Conservation (phyloP, 2,797 vertebrate genomes). For the Xenentodon cancila region DNA sequence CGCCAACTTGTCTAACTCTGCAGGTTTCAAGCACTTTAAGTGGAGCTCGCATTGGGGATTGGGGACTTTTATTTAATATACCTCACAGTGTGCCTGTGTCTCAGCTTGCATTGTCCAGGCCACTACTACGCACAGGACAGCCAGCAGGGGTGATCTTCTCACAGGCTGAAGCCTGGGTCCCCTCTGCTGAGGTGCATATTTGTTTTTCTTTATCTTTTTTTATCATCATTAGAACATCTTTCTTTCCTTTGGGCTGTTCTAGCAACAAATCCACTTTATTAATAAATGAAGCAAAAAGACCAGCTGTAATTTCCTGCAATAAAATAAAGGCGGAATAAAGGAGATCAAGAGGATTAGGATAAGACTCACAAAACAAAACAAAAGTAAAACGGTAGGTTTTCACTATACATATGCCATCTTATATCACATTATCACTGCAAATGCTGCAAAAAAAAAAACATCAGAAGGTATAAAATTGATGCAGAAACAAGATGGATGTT, state of each 20-base stretch:
- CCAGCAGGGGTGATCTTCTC: constrained; percentile 3
- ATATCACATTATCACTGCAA: too few species aligned
- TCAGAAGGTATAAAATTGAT: constrained; percentile 45
- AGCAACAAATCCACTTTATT: neutral
- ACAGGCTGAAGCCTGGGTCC: neutral
- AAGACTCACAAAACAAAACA: too few species aligned
- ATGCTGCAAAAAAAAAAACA: too few species aligned
- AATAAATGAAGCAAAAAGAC: constrained; percentile 3
- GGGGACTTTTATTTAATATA: neutral
- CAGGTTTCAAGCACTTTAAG: neutral
- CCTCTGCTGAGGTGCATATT: neutral
- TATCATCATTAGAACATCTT: neutral
- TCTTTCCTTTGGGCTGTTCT: neutral
- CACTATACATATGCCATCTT: too few species aligned
- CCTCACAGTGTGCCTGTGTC: neutral
- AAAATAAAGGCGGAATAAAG: neutral
- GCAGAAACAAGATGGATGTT: constrained; percentile 58
- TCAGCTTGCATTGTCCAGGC: neutral
- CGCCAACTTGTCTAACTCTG: neutral
- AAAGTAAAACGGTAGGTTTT: too few species aligned
- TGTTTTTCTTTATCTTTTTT: neutral
- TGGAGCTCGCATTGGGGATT: neutral
- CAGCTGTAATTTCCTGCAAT: neutral
- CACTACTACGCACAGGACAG: neutral
- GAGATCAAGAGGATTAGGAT: neutral